Evolutionary conservation across 37 sponge, comb jelly and placozoan species (phyloP).

Genomic region (Chondrilla cf. caribensis): DNA sequence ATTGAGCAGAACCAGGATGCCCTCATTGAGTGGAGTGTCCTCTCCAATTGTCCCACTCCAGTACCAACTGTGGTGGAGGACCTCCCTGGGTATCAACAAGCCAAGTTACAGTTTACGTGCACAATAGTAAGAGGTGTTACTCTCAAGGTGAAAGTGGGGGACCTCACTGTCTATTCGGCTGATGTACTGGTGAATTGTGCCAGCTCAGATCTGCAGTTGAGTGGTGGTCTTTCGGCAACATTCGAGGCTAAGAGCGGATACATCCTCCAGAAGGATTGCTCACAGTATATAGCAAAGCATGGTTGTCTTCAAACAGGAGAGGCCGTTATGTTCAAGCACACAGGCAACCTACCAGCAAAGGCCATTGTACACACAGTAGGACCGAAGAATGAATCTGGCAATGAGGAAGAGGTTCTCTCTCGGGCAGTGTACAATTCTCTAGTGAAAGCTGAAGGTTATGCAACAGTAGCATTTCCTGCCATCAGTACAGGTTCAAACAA

Average conservation of each 20-base stretch:
- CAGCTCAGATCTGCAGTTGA: slow-evolving; percentile 50
- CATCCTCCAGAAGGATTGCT: slow-evolving; percentile 46
- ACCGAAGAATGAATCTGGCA: slow-evolving; percentile 33
- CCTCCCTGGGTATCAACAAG: too few species aligned
- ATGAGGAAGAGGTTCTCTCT: slow-evolving; percentile 29
- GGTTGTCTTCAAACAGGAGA: slow-evolving; percentile 43
- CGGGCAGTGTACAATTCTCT: slow-evolving; percentile 20
- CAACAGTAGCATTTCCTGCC: slow-evolving; percentile 57
- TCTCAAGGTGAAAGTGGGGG: slow-evolving; percentile 45
- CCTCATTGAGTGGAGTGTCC: slow-evolving; percentile 6
- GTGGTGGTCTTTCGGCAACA: slow-evolving; percentile 51
- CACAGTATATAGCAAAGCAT: not conserved
- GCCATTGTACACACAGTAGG: slow-evolving; percentile 70
- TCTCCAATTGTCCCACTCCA: not conserved
- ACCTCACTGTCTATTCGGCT: slow-evolving; percentile 56
- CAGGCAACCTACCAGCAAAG: slow-evolving; percentile 53
- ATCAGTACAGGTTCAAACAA: slow-evolving; percentile 65
- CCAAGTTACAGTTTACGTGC: slow-evolving; percentile 21
- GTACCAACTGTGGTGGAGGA: too few species aligned
- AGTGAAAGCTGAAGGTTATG: slow-evolving; percentile 17
- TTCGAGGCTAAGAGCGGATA: slow-evolving; percentile 49
- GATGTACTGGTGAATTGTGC: slow-evolving; percentile 80
- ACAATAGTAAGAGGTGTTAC: slow-evolving; percentile 4
- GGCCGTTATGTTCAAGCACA: slow-evolving; percentile 31
- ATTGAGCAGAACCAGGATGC: slow-evolving; percentile 23